phyloP scores from a whole-genome alignment of 1,140 invertebrate species.

The Bombus waltoni region DNA sequence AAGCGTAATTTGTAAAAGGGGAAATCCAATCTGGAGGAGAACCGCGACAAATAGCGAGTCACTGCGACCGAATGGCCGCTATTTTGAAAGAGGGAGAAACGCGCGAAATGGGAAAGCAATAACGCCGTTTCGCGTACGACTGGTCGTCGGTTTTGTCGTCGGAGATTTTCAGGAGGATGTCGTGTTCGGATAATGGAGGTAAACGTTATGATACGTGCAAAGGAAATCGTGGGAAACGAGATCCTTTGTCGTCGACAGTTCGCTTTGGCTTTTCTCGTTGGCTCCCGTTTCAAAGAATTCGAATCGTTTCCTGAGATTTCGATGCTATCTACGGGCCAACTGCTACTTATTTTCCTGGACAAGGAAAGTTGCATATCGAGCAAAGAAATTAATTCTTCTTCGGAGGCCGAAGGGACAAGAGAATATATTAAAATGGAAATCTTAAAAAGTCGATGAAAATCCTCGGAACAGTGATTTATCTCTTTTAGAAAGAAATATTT shows the following conservation, averaged over 20 bases:
- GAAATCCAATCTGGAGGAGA: constrained; percentile 39
- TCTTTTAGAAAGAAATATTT: neutral
- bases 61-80: constrained; percentile 22
- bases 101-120: constrained; percentile 34
- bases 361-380: no score
- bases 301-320: neutral
- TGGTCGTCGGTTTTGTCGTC: neutral
- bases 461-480: neutral
- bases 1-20: constrained; percentile 41
- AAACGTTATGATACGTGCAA: constrained; percentile 33
- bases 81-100: constrained; percentile 16
- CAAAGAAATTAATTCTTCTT: neutral
- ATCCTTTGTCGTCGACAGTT: neutral
- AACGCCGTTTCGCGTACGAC: neutral
- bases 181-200: constrained; percentile 10
- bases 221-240: neutral
- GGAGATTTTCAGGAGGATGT: neutral
- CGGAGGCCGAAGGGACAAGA: neutral
- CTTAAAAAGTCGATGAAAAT: neutral
- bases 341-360: neutral
- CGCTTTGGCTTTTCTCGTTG: neutral
- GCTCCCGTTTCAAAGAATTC: neutral
- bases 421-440: neutral
- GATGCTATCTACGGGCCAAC: neutral
- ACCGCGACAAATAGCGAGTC: constrained; percentile 40